Percentiles rank a stretch among this genome's conserved stretches.
These are phyloP conservation scores for Decapterus maruadsi DNA, from an alignment of 2,797 vertebrate genomes.

Conservation along the genomic window DNA sequence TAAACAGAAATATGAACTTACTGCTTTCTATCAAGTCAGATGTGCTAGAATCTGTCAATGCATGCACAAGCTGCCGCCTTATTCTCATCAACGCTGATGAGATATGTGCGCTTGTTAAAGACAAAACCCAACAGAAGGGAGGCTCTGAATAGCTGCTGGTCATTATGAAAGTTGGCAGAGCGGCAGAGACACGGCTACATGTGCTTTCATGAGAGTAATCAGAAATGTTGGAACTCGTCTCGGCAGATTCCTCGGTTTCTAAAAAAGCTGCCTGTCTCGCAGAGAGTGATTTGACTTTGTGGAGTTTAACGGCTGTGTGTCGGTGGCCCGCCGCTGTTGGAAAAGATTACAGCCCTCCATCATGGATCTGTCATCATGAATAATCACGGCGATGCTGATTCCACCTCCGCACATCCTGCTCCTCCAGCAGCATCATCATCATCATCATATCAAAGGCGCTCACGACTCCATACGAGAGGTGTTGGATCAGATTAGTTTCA, in stretches of 20 bases:
- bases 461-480: constrained; percentile 17
- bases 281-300: constrained; percentile 40
- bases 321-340: constrained; percentile 58
- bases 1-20: not conserved
- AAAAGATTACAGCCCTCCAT: constrained; percentile 51
- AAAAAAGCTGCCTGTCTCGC: constrained; percentile 20
- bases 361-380: constrained; percentile 58
- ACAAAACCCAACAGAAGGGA: constrained; percentile 16
- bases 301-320: constrained; percentile 24
- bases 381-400: constrained; percentile 46
- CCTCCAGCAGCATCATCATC: constrained; percentile 25
- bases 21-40: not conserved
- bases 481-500: constrained; percentile 60
- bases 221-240: constrained; percentile 16
- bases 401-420: constrained; percentile 64
- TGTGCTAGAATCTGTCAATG: not conserved
- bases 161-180: constrained; percentile 34
- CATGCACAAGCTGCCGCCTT: not conserved
- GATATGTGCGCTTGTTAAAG: constrained; percentile 14
- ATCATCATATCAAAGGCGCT: constrained; percentile 26
- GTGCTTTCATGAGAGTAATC: constrained; percentile 35
- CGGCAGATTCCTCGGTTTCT: constrained; percentile 19
- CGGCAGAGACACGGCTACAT: constrained; percentile 14
- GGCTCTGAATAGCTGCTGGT: constrained; percentile 23
- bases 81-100: constrained; percentile 1